Evolutionary conservation across 2,797 vertebrate species (phyloP), one percentile per base, ranked within the genome.

Genomic region (Urophycis tenuis): DNA sequence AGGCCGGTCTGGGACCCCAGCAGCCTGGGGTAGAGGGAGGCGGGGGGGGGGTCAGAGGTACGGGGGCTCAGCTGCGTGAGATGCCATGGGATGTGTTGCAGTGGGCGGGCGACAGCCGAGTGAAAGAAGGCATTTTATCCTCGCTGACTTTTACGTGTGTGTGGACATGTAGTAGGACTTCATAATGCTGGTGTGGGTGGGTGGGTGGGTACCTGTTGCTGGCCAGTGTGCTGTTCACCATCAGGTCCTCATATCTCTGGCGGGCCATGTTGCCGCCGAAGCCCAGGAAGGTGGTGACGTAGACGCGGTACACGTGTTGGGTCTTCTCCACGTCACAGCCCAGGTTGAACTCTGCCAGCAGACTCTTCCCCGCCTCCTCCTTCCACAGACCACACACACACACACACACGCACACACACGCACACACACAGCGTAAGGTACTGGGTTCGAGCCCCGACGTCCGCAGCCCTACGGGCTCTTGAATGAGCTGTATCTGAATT

Each of bases 261-360:
- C 96, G 89, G 29, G 96, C 96, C 92, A 96, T 95, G 91, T 97
- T 97, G 72, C 96, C 96, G 2, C 96, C 96, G 0, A 95, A 97
- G 78, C 96, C 96, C 74, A 98, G 89, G 87, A 97, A 97, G 0
- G 96, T 97, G 73, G 95, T 96, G 89, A 98, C 96, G 0, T 97
- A 98, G 79, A 98, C 95, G 0, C 96, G 92, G 83, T 98, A 98
- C 36, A 96, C 85, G 0, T 98, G 96, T 53, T 95, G 92, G 0
- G 95, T 93, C 87, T 94, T 96, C 72, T 97, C 96, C 0, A 93
- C 92, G 0, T 97, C 95, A 2, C 96, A 98, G 85, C 96, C 96
- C 80, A 98, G 92, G 85, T 98, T 98, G 81, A 98, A 98, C 85
- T 98, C 96, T 0, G 96, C 96, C 34, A 98, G 90, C 34, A 96